Evolutionary conservation across 2,797 vertebrate species (phyloP), one percentile per base, ranked within the genome.

Genomic region (Pseudocheirus occidentalis): DNA sequence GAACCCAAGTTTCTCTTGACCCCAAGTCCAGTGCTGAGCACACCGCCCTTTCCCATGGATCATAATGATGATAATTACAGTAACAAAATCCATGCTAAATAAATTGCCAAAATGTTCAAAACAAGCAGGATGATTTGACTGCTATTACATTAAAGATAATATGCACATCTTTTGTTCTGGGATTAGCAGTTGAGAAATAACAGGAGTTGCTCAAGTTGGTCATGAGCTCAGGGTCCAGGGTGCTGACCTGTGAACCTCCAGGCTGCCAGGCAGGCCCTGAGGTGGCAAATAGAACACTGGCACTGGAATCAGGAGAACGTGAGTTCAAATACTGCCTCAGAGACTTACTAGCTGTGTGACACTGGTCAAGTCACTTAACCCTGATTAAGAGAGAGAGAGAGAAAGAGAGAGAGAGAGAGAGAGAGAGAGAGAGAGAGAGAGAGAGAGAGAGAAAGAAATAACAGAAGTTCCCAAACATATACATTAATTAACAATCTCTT

Each of bases 191-290:
- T 40, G n/a, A 73, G n/a, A 73, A 40, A 73, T 73, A 40, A 40
- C n/a, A 40, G n/a, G 40, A 73, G 62, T 3, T 34, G 27, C 34
- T 89, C 93, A 98, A 94, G 90, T 97, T 96, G 0, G 95, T 94
- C 95, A 98, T 94, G 0, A 11, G 87, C 95, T 97, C 96, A 0
- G 98, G 97, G 56, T 97, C 97, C 0, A 98, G 97, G 66, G 50
- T 81, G 11, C 95, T 96, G 34, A 98, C 57, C 34, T 92, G 58
- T 98, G 97, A 5, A 57, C 62, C 13, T 50, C 95, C 92, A 98
- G 98, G 92, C 96, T 34, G 28, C 92, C 0, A 0, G 98, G 98
- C 52, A 98, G 96, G 1, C 98, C 97, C 0, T 56, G 0, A 0
- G 98, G 98, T 73, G 98, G 58, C 46, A 62, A 31, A 66, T 66